Base-by-base conservation (phyloP, 2,797 vertebrate species). In the Leuciscus waleckii region DNA sequence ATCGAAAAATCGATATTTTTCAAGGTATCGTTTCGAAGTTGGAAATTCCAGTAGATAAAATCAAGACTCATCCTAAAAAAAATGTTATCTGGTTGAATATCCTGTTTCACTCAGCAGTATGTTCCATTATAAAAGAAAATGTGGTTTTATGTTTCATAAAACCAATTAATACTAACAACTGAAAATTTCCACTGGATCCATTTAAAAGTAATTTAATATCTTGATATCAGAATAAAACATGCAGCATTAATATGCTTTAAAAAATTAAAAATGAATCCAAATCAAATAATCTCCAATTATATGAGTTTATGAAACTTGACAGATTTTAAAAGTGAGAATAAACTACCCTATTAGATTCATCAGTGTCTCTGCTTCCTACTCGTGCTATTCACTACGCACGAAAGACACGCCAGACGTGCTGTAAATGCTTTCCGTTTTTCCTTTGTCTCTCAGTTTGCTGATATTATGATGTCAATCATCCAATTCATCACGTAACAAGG, bases 391-490 rank as follows among this genome's bases (percentile, higher is more conserved):
- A 43, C 32, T 43, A 21, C 21, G 16, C 29, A 58, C 17, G 54
- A 81, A 71, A 23, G 56, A 74, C 13, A 75, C 3, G 10, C 26
- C 39, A 79, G 56, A 21, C 56, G 5, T 17, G 9, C 39, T 21
- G 26, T 67, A 51, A 51, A 21, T n/a, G 58, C 32, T 67, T 67
- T 76, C 7, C 9, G 9, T 76, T 39, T 82, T 73, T 46, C 8
- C 9, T 74, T 78, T 43, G n/a, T 61, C 23, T 82, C 39, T 82
- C 51, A 29, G 43, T 65, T 74, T 65, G 32, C 56, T 76, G 23
- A 83, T 54, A 68, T 51, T 17, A 76, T 7, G n/a, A 65, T 76
- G 82, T 67, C 71, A 83, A 19, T 83, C 81, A 83, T 75, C 21
- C 7, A 10, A 32, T 83, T 63, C 56, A 19, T 21, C 80, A 46